Conservation (phyloP, 1,140 invertebrate species). For the Hermatobates lingyangjiaoensis region DNA sequence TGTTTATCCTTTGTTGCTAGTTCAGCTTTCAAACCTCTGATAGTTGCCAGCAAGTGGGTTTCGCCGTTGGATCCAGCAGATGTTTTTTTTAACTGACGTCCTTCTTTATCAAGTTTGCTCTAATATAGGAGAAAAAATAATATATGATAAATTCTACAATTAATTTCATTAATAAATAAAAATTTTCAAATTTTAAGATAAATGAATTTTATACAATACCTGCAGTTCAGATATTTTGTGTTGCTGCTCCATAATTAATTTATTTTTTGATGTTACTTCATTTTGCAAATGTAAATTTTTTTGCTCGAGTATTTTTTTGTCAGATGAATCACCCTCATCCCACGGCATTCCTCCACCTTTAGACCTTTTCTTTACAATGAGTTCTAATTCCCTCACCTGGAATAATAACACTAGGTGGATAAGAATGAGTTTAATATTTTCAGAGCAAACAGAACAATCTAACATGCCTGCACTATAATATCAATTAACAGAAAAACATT, state of each 20-base stretch:
- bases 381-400: slow-evolving; percentile 14
- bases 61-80: slow-evolving; percentile 48
- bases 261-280: slow-evolving; percentile 5
- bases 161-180: no score
- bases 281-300: slow-evolving; percentile 2
- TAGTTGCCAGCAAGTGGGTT: slow-evolving; percentile 51
- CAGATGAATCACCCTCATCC: neutral
- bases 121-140: no score
- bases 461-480: no score
- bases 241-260: slow-evolving; percentile 4
- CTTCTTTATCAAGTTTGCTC: no score
- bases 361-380: slow-evolving; percentile 10
- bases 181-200: no score
- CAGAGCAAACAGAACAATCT: no score
- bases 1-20: slow-evolving; percentile 48
- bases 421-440: neutral
- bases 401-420: neutral
- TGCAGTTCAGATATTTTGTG: slow-evolving; percentile 6
- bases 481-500: no score
- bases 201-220: no score
- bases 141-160: no score
- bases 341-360: slow-evolving; percentile 7
- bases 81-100: neutral
- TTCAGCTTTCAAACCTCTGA: slow-evolving; percentile 52
- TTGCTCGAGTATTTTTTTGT: slow-evolving; percentile 3